phyloP scores from a whole-genome alignment of 2,797 vertebrate genomes.

The Pipistrellus nathusii region DNA sequence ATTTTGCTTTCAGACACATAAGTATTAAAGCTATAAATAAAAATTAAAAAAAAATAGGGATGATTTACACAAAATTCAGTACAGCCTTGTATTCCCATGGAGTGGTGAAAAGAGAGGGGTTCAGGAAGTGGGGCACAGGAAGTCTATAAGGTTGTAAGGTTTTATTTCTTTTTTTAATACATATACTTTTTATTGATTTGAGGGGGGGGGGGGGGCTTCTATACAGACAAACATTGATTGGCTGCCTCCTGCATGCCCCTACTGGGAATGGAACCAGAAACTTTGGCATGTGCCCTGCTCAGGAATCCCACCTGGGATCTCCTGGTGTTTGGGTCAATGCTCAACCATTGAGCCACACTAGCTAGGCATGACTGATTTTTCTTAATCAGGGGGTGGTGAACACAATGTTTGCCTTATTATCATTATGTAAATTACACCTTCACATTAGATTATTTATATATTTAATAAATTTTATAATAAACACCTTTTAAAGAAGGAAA shows the following conservation, averaged over 20 bases:
- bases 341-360: too few species aligned
- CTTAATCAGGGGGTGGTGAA: not conserved
- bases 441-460: not conserved
- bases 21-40: not conserved
- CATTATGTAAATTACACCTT: not conserved
- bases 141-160: not conserved
- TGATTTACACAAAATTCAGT: not conserved
- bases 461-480: not conserved
- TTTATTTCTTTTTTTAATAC: not conserved
- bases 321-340: too few species aligned
- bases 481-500: not conserved
- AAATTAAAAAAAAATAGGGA: not conserved
- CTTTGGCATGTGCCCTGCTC: too few species aligned
- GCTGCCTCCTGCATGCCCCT: too few species aligned
- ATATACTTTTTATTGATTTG: too few species aligned
- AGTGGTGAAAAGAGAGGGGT: not conserved
- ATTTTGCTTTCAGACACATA: not conserved
- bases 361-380: not conserved
- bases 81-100: too few species aligned
- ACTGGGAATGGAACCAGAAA: too few species aligned
- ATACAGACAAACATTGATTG: too few species aligned
- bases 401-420: not conserved
- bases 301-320: too few species aligned
- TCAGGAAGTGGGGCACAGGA: rapidly evolving
- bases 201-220: too few species aligned